Conservation (phyloP, 2,797 vertebrate genomes). For the Chrosomus eos region DNA sequence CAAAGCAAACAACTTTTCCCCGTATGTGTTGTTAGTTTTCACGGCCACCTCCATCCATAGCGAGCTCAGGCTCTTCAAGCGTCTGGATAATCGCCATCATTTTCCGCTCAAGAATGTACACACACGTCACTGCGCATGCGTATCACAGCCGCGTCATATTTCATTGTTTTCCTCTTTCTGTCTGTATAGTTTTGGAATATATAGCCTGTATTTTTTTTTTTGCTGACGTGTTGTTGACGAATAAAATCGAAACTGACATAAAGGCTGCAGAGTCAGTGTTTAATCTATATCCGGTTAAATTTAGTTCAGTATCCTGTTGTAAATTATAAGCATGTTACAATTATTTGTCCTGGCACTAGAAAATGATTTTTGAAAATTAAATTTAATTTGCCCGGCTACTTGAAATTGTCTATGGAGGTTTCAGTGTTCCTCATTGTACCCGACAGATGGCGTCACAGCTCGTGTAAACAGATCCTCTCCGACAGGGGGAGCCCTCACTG, state of each 20-base stretch:
- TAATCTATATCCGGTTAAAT: neutral
- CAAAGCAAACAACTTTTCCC: slow-evolving; percentile 40
- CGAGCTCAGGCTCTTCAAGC: slow-evolving; percentile 56
- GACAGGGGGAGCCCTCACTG: neutral
- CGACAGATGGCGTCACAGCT: neutral
- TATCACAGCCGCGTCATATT: slow-evolving; percentile 3
- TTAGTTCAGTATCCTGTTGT: neutral
- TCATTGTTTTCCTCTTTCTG: neutral
- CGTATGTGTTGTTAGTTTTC: slow-evolving; percentile 38
- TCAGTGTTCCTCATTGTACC: neutral
- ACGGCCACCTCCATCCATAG: slow-evolving; percentile 46
- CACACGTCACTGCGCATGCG: slow-evolving; percentile 63
- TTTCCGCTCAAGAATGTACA: slow-evolving; percentile 62
- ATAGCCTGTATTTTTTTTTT: neutral
- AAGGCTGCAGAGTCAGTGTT: too few species aligned
- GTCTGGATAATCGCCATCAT: slow-evolving; percentile 60
- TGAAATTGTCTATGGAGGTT: neutral
- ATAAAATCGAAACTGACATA: neutral
- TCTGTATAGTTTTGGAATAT: neutral
- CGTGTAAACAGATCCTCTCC: neutral
- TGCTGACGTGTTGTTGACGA: neutral
- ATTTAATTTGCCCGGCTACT: neutral
- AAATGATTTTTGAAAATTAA: neutral
- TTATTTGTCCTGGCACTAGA: neutral
- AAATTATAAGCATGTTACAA: neutral